These are phyloP conservation scores for Patagioenas fasciata DNA, from an alignment of 2,113 vertebrate genomes.

Conservation along the genomic window DNA sequence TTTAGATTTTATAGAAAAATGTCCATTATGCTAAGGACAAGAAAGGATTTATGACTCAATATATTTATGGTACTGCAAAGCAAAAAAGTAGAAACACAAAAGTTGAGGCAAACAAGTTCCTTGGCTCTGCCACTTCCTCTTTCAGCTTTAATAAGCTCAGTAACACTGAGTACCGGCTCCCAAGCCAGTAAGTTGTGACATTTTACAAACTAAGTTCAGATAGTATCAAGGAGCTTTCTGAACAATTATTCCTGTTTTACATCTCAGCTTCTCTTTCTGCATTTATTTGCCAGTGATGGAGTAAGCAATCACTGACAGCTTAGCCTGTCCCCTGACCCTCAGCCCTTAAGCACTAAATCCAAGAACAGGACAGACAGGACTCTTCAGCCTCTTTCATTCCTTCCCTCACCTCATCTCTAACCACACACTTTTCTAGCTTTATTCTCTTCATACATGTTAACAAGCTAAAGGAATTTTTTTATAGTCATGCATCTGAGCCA, in stretches of 20 bases:
- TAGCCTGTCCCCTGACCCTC: background rate
- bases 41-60: background rate
- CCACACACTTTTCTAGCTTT: background rate
- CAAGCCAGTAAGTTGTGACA: background rate
- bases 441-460: background rate
- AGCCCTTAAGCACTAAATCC: background rate
- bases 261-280: background rate
- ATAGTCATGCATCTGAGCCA: background rate
- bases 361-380: background rate
- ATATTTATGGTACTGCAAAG: background rate
- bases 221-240: background rate
- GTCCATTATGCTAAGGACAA: background rate
- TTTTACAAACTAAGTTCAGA: background rate
- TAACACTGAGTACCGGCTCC: background rate
- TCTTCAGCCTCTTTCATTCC: background rate
- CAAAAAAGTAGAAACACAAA: background rate
- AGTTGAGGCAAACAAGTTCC: background rate
- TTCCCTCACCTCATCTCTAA: background rate
- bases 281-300: slow-evolving; percentile 1
- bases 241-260: background rate
- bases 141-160: background rate
- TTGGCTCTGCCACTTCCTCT: background rate
- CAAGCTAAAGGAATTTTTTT: background rate
- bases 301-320: background rate
- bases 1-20: background rate